Evolutionary conservation across 1,140 invertebrate species (phyloP), one percentile per base, ranked within the genome.

Genomic region (Achatina immaculata): DNA sequence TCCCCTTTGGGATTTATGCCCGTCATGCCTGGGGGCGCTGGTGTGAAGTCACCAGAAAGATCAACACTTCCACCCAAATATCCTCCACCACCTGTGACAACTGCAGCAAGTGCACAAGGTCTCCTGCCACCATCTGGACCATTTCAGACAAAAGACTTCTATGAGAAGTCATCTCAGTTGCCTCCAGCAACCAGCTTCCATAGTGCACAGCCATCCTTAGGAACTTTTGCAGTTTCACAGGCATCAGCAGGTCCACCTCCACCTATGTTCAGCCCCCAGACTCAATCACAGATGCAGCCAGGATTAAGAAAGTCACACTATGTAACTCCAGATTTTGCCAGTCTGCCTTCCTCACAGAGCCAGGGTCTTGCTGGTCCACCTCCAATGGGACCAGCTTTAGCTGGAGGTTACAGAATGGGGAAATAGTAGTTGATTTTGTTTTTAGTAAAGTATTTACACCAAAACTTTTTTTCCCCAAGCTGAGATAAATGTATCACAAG

Each of bases 1-100:
- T 92, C 83, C 21, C 82, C 86, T 16, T 77, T 85, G 58, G 89
- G 90, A 40, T 86, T 91, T 40, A 65, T 81, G 24, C 89, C 90
- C 24, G 71, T 86, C n/a, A 90, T 89, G 85, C 88, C 87, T 43
- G 90, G 88, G n/a, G 81, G 84, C 74, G 85, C 88, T 24, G 79
- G 77, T n/a, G 43, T 36, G 21, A 45, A 55, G 51, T 51, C 66
- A 48, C 40, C 34, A 28, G 1, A 38, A 65, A 55, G 65, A 6
- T 38, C 75, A 65, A 40, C 75, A 34, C 75, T 77, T 9, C 75
- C 75, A 19, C 75, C 51, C 2, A 51, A 9, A 24, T 42, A 28
- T 21, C 38, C 65, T 19, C 77, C 62, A 40, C 73, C 73, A 11
- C 28, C 73, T 7, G 1, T 14, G 7, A 75, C 16, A 31, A 14